Percentiles rank a stretch among this genome's conserved stretches.
These are phyloP conservation scores for Rhodophaea formosa DNA, from an alignment of 2,888 invertebrate species.

Conservation along the genomic window DNA sequence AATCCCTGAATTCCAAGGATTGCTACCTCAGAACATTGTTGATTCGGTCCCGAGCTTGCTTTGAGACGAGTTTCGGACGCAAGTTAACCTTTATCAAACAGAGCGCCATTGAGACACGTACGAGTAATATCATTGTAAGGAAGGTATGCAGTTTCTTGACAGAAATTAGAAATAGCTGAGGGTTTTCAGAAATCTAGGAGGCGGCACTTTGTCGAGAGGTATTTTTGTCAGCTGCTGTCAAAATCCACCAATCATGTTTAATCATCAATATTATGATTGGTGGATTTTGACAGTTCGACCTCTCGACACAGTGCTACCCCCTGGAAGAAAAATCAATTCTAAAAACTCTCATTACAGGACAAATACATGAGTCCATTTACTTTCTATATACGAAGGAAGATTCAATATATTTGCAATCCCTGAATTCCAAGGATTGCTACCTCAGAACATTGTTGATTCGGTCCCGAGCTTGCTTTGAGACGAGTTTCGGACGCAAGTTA, in stretches of 20 bases:
- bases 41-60: constrained; percentile 6
- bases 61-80: constrained; percentile 13
- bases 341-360: no score
- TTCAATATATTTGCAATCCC: background rate
- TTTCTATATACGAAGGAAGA: background rate
- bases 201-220: no score
- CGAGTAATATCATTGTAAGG: constrained; percentile 1
- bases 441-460: constrained; percentile 11
- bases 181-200: no score
- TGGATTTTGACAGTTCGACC: no score
- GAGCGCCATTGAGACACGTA: constrained; percentile 1
- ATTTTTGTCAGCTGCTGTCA: no score
- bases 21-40: constrained; percentile 3
- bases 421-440: background rate
- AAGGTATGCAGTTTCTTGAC: constrained; percentile 4
- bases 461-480: constrained; percentile 9
- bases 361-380: no score
- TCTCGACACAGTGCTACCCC: no score
- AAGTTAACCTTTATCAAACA: constrained; percentile 14
- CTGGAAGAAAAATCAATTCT: no score
- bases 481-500: constrained; percentile 12
- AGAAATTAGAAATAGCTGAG: background rate
- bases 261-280: no score
- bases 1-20: background rate
- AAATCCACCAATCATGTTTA: no score